Conservation (phyloP, 35 echinoderm and acorn worm genomes). For the Hemicentrotus pulcherrimus region DNA sequence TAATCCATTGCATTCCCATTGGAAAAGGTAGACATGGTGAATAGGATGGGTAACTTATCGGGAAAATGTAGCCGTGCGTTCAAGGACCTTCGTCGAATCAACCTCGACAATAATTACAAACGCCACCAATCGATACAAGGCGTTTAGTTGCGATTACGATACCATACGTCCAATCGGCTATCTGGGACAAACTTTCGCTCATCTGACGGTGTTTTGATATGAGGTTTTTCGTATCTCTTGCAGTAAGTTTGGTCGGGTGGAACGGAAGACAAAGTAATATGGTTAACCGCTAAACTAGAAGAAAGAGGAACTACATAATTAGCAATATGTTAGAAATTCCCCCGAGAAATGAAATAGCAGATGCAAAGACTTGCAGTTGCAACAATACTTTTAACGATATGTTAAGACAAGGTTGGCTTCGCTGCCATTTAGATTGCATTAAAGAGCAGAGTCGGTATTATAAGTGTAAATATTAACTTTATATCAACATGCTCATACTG, state of each 20-base stretch:
- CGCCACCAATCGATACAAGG: background rate
- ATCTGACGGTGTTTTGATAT: background rate
- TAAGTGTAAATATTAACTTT: too few species aligned
- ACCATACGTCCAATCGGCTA: background rate
- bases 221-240: background rate
- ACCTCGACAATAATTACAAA: background rate
- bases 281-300: background rate
- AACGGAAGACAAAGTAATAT: background rate
- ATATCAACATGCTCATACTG: too few species aligned
- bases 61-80: background rate
- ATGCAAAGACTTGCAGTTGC: too few species aligned
- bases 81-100: background rate
- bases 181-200: background rate
- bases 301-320: background rate
- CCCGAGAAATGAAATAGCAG: too few species aligned
- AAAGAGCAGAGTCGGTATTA: too few species aligned
- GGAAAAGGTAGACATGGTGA: background rate
- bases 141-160: conserved; percentile 2
- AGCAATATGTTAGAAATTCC: too few species aligned
- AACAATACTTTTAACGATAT: too few species aligned
- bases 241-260: background rate
- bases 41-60: background rate
- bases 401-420: too few species aligned
- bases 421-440: too few species aligned
- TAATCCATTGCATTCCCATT: background rate